Evolutionary conservation across 1,140 invertebrate genomes (phyloP), one percentile per base, ranked within the genome.

Genomic region (Hormaphis cornu): DNA sequence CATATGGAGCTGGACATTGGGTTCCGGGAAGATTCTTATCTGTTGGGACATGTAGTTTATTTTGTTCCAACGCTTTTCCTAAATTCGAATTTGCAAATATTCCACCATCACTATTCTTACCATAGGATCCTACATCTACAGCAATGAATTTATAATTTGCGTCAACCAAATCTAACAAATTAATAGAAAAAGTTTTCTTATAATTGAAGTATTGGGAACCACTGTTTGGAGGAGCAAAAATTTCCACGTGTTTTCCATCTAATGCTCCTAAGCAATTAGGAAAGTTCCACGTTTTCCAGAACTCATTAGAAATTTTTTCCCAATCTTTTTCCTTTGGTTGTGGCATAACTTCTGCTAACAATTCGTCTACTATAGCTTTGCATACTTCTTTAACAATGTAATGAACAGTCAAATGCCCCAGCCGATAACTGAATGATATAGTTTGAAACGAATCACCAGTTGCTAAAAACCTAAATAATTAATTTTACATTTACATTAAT

Each of bases 181-280:
- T 76, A 66, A 80, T 77, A 70, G 76, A 79, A 73, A 76, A 74
- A 12, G 69, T 75, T 35, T 76, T 74, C 75, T 83, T 82, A 73
- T 82, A 83, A 73, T 82, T 83, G 72, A 76, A 81, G 72, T 77
- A 81, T 16, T 73, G 58, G 9, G 76, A 77, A 58, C 76, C 76
- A 75, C 72, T 72, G 58, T 77, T 74, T 44, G 71, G 69, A 46
- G 78, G 78, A 76, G 30, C 77, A 78, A 75, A 72, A 56, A 80
- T 76, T 58, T 70, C 72, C 22, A 80, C 72, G 73, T 80, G 78
- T 73, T 81, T 81, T 16, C 78, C 79, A 73, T 82, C 79, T 8
- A 83, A 72, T 5, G 78, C 76, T 33, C 77, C 78, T 33, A 80
- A 66, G 72, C 79, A 80, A 50, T 79, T 75, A 12, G 80, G 81